A percentile compares a stretch with the other conserved stretches of the same genome.
phyloP scores from a whole-genome alignment of 1,140 invertebrate species.

The Drosophila persimilis region DNA sequence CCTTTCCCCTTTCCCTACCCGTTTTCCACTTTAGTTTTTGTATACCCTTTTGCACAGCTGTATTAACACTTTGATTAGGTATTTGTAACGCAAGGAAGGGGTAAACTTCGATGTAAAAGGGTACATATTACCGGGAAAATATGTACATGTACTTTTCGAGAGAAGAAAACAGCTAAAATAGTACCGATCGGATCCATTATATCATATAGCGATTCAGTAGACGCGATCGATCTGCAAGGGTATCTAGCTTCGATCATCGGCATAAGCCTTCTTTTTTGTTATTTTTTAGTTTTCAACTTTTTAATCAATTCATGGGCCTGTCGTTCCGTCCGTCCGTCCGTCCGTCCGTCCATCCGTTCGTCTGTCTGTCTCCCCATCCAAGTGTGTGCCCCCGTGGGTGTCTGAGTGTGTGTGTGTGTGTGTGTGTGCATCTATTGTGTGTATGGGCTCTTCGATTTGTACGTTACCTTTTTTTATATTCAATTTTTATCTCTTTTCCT shows the following conservation, averaged over 20 bases:
- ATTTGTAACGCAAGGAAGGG: neutral
- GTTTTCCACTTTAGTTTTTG: too few relatives aligned
- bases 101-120: too few relatives aligned
- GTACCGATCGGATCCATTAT: too few relatives aligned
- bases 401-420: constrained; percentile 26
- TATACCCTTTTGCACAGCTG: too few relatives aligned
- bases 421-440: constrained; percentile 71
- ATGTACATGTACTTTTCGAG: too few relatives aligned
- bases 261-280: constrained; percentile 17
- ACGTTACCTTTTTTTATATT: constrained; percentile 76
- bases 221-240: neutral
- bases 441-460: constrained; percentile 76
- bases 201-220: too few relatives aligned
- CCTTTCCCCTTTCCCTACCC: too few relatives aligned
- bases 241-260: too few relatives aligned
- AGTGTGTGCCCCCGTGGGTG: constrained; percentile 2
- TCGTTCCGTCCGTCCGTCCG: constrained; percentile 8
- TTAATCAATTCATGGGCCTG: constrained; percentile 74
- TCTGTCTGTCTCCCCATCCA: constrained; percentile 21
- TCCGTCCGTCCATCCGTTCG: neutral
- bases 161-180: too few relatives aligned
- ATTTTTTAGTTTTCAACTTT: constrained; percentile 66
- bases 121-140: too few relatives aligned
- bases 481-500: constrained; percentile 80
- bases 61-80: constrained; percentile 14